phyloP scores from a whole-genome alignment of 2,113 vertebrate species.

The Ameiurus melas region DNA sequence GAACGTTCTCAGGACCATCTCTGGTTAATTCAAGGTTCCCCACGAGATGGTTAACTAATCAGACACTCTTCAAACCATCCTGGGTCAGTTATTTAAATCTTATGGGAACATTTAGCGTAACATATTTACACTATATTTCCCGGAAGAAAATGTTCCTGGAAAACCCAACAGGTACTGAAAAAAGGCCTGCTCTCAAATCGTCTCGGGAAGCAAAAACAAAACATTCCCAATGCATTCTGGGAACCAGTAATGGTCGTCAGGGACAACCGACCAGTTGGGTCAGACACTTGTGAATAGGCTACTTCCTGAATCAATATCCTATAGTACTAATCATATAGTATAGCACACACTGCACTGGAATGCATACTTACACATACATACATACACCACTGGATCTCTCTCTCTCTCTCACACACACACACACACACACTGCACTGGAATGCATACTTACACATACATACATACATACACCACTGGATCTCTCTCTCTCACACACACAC shows the following conservation, averaged over 20 bases:
- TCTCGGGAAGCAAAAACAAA: not conserved
- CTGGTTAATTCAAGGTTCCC: too few species aligned
- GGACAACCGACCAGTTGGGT: not conserved
- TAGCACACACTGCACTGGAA: not conserved
- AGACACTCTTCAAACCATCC: not conserved
- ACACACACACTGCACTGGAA: too few species aligned
- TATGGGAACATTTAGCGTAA: not conserved
- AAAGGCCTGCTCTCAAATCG: too few species aligned
- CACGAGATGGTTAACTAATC: too few species aligned
- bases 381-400: too few species aligned
- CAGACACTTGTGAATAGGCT: not conserved
- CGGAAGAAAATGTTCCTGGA: not conserved
- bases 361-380: too few species aligned
- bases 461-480: too few species aligned
- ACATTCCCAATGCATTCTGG: too few species aligned
- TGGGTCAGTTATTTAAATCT: not conserved
- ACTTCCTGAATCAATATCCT: not conserved
- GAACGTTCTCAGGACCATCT: not conserved
- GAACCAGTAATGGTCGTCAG: not conserved
- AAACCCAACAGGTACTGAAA: not conserved
- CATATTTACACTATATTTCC: not conserved
- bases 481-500: too few species aligned
- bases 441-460: too few species aligned
- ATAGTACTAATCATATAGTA: not conserved
- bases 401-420: not conserved